These are phyloP conservation scores for Ascaphus truei DNA, from an alignment of 2,113 vertebrate genomes.

Conservation along the genomic window DNA sequence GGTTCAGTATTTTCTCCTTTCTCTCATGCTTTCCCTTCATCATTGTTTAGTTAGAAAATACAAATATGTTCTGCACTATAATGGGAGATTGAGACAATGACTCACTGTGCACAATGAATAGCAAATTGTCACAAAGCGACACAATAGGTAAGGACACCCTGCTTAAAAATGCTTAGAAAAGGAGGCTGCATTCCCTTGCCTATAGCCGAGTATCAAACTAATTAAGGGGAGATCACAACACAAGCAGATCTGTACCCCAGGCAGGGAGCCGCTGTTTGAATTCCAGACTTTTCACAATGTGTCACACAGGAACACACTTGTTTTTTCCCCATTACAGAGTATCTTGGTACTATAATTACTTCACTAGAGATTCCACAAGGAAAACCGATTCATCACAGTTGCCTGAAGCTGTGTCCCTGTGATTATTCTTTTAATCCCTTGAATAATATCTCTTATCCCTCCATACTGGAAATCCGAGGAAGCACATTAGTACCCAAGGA, in stretches of 20 bases:
- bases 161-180: background rate
- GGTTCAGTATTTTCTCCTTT: no score
- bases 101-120: no score
- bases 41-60: no score
- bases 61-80: no score
- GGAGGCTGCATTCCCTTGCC: background rate
- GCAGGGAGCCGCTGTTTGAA: no score
- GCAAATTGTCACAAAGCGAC: no score
- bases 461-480: background rate
- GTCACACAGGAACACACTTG: background rate
- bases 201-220: background rate
- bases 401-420: background rate
- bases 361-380: constrained; percentile 2
- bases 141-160: no score
- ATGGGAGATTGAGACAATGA: no score
- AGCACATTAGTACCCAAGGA: background rate
- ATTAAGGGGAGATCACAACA: constrained; percentile 4
- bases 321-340: background rate
- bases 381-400: background rate
- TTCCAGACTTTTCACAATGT: background rate
- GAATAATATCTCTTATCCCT: background rate
- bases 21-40: no score
- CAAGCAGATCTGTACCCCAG: background rate
- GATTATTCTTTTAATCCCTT: background rate
- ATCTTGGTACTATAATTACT: constrained; percentile 4